Evolutionary conservation across 2,113 vertebrate genomes (phyloP).

Genomic region (Protobothrops mucrosquamatus): DNA sequence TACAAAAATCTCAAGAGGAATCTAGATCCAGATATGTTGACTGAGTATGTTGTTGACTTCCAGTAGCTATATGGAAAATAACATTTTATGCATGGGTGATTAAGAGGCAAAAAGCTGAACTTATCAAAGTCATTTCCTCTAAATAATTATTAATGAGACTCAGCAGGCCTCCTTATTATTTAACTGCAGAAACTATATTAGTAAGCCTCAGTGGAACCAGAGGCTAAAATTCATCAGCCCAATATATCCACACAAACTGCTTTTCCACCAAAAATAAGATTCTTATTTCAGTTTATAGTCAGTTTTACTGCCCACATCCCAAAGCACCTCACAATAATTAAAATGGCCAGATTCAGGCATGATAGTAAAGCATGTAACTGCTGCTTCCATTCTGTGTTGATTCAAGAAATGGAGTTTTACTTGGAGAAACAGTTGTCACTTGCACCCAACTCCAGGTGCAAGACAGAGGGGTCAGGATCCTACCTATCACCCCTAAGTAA

Average conservation of each 20-base stretch:
- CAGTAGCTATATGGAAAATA: not conserved
- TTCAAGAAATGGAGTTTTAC: not conserved
- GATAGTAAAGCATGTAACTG: not conserved
- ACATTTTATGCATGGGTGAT: not conserved
- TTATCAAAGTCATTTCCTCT: not conserved
- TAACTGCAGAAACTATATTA: not conserved
- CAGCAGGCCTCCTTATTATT: not conserved
- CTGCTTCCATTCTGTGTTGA: not conserved
- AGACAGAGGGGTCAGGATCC: not conserved
- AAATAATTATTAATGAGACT: not conserved
- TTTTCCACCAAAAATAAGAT: not conserved
- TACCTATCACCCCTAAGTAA: not conserved
- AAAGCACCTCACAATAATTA: not conserved
- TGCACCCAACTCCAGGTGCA: not conserved
- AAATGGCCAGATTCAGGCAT: not conserved
- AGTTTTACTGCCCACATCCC: not conserved
- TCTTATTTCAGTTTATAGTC: not conserved
- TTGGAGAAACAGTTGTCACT: not conserved
- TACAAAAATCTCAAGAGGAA: not conserved
- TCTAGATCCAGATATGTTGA: not conserved
- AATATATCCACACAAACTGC: not conserved
- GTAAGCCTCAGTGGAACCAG: not conserved
- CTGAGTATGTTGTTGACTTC: not conserved
- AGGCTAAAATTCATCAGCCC: not conserved
- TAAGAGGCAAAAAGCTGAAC: not conserved